Evolutionary conservation across 1,140 invertebrate genomes (phyloP).

Genomic region (Apocrypta bakeri): DNA sequence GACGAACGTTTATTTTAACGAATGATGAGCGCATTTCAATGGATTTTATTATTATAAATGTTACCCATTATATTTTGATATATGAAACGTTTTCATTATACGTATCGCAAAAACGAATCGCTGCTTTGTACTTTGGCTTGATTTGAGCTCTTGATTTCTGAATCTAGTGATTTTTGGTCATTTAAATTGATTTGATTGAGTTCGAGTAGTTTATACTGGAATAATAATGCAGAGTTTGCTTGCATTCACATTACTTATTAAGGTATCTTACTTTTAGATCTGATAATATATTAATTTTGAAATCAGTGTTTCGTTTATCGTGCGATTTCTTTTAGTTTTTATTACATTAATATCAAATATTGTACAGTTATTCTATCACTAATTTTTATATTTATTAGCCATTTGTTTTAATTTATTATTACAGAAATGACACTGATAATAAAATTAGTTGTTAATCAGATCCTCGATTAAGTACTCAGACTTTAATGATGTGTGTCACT

Average conservation of each 20-base stretch:
- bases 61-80: too few species aligned
- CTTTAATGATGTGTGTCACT: not conserved
- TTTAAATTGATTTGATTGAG: not conserved
- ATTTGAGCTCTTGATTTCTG: conserved; percentile 31
- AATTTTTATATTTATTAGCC: conserved; percentile 7
- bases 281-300: not conserved
- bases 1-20: not conserved
- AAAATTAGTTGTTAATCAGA: conserved; percentile 18
- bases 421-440: not conserved
- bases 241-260: not conserved
- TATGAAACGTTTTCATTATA: not conserved
- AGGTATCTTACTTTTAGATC: not conserved
- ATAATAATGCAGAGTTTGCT: conserved; percentile 3
- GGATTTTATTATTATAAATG: too few species aligned
- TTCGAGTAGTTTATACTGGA: not conserved
- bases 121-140: conserved; percentile 14
- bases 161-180: conserved; percentile 22
- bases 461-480: conserved; percentile 9
- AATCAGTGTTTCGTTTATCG: not conserved
- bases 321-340: conserved; percentile 34
- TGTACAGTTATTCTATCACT: conserved; percentile 24
- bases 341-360: conserved; percentile 17
- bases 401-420: conserved; percentile 11
- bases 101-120: not conserved
- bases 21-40: not conserved